Evolutionary conservation across 2,888 invertebrate species (phyloP), one percentile per base, ranked within the genome.

Genomic region (Myopa tessellatipennis): DNA sequence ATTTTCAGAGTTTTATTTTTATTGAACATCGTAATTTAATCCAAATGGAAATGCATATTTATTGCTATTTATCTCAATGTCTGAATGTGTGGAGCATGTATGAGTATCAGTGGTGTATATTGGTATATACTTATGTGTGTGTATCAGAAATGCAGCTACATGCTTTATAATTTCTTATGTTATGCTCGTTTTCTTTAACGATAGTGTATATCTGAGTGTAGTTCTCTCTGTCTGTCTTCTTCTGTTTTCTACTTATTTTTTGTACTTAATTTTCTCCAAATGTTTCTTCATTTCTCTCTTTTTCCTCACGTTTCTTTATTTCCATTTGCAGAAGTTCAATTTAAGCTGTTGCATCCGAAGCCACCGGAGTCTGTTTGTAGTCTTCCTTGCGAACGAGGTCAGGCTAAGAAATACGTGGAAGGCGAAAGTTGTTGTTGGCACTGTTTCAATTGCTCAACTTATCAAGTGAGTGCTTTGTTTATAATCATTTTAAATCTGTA

Each of bases 361-460:
- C 94, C 96, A 36, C 97, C 97, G 4, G 94, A 94, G 86, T 97
- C 97, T 5, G 95, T 97, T 69, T 98, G 98, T 91, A 96, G 96
- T 88, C 92, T 95, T 80, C 95, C 96, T 79, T 98, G 98, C 87
- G 94, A 94, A 84, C 91, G 93, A 77, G 97, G 96, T 0, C 96
- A 98, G 89, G 97, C 96, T 79, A 96, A 96, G 90, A 95, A 95
- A 88, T 96, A 96, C 89, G 95, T 96, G 68, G 96, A 96, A 88
- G 97, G 96, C 0, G 96, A 97, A 89, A 95, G 95, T 88, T 97
- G 97, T 89, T 97, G 97, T 88, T 97, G 97, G 96, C 96, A 96
- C 88, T 97, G 97, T 90, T 95, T 95, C 90, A 95, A 95, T 88
- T 97, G 98, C 89, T 93, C 95, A 69, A 93, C 93, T 86, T 96